Evolutionary conservation across 1,140 invertebrate species (phyloP), one percentile per base, ranked within the genome.

Genomic region (Apis florea): DNA sequence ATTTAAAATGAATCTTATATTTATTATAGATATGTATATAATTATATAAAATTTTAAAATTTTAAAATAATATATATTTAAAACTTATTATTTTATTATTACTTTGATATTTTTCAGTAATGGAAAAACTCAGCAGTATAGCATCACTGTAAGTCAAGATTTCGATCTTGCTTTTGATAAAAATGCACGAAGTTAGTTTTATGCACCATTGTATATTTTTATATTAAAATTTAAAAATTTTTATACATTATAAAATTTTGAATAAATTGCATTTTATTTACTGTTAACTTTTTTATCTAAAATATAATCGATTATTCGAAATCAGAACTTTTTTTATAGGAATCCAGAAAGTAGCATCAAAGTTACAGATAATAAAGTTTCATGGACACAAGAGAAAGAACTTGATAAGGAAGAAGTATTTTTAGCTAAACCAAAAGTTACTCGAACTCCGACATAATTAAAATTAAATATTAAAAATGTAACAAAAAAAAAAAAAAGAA

Each of bases 391-490:
- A 53, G 56, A 86, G 40, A 54, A 51, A 24, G 64, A 82, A 26
- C 49, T 71, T 26, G 71, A 71, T 53, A 76, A 66, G 26, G 86
- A 89, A 71, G 88, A 90, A n/a, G 91, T 87, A 31, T 92, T 92
- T 73, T 47, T 86, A 47, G 85, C 92, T 0, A 92, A 91, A 73
- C 91, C 91, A 79, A 90, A 90, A 64, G 79, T 92, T 77, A 81
- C 83, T 64, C 83, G 92, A 24, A 92, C 91, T 17, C 90, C 92
- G 56, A 90, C 90, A 5, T 63, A 68, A 70, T 73, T 54, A 10
- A 24, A 58, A 56, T 15, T 3, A 53, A 49, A 74, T 61, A 26
- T 26, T 24, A 19, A 26, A 31, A 56, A 40, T 9, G 31, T 66
- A 40, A 40, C 12, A 56, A 21, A 47, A 24, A 53, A 47, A 24